Evolutionary conservation across 2,113 vertebrate species (phyloP).

Genomic region (Podarcis raffonei): DNA sequence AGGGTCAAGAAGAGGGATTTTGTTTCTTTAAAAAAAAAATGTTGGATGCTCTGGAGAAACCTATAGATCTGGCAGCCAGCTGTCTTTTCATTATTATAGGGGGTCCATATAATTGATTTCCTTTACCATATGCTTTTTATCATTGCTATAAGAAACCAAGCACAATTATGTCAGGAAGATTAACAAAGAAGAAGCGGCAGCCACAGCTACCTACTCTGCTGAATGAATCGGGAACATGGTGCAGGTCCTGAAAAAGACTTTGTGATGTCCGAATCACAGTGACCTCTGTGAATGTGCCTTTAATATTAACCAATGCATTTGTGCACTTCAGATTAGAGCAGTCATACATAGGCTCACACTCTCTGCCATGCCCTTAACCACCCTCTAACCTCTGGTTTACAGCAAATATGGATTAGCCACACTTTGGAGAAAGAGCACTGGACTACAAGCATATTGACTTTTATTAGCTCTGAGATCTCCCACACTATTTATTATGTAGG

Average conservation of each 20-base stretch:
- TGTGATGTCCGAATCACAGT: slow-evolving; percentile 1
- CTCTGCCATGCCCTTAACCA: not conserved
- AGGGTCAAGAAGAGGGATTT: slow-evolving; percentile 78
- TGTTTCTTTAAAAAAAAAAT: slow-evolving; percentile 69
- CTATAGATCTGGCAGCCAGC: slow-evolving; percentile 82
- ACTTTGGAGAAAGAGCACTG: not conserved
- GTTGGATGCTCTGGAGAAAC: slow-evolving; percentile 72
- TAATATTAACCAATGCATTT: slow-evolving; percentile 2
- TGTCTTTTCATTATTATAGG: slow-evolving; percentile 78
- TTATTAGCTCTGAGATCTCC: not conserved
- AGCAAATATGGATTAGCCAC: not conserved
- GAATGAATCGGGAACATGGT: slow-evolving; percentile 35
- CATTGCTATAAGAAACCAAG: slow-evolving; percentile 52
- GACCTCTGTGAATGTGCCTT: not conserved
- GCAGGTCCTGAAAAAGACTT: slow-evolving; percentile 19
- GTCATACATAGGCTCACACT: not conserved
- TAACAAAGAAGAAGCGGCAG: not conserved
- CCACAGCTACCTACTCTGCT: slow-evolving; percentile 36
- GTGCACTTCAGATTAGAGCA: not conserved
- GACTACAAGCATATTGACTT: not conserved
- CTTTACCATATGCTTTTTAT: slow-evolving; percentile 65
- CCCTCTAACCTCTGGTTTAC: not conserved
- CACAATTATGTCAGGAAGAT: slow-evolving; percentile 36
- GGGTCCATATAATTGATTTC: slow-evolving; percentile 74
- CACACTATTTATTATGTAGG: not conserved